phyloP scores from a whole-genome alignment of 2,888 invertebrate species.

The Penaeus monodon region DNA sequence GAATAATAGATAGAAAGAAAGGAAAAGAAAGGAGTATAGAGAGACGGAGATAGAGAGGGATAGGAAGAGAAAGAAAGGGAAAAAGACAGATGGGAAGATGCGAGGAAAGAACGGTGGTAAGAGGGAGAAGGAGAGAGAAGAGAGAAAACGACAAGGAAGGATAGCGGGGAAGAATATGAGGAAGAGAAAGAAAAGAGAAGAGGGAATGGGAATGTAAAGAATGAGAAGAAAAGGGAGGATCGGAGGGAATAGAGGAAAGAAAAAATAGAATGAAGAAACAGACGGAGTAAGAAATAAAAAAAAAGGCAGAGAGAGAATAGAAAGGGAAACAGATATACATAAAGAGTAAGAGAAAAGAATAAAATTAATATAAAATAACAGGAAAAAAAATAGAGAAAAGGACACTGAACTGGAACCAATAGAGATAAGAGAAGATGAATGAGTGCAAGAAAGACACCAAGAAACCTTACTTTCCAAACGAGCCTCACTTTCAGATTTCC shows the following conservation, averaged over 20 bases:
- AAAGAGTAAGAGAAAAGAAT: too few species aligned
- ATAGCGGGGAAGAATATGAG: too few species aligned
- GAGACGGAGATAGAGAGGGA: slow-evolving; percentile 5
- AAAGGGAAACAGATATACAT: neutral
- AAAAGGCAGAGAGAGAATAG: neutral
- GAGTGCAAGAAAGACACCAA: too few species aligned
- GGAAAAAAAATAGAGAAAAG: too few species aligned
- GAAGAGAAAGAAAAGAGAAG: neutral
- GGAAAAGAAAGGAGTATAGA: neutral
- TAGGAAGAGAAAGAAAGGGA: slow-evolving; percentile 34
- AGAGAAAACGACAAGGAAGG: neutral
- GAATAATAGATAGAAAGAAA: neutral
- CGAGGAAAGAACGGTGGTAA: neutral
- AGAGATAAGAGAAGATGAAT: too few species aligned
- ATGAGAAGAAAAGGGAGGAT: neutral
- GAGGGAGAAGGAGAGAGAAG: neutral
- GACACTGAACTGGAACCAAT: too few species aligned
- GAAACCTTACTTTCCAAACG: too few species aligned
- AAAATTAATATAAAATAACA: too few species aligned
- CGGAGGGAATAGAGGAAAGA: neutral
- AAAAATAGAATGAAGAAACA: neutral
- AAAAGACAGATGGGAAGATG: neutral
- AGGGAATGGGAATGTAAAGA: neutral
- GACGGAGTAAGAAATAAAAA: neutral
- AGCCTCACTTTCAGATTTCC: too few species aligned